A percentile compares a stretch with the other conserved stretches of the same genome.
phyloP scores from a whole-genome alignment of 1,140 invertebrate genomes.

The Triops longicaudatus region DNA sequence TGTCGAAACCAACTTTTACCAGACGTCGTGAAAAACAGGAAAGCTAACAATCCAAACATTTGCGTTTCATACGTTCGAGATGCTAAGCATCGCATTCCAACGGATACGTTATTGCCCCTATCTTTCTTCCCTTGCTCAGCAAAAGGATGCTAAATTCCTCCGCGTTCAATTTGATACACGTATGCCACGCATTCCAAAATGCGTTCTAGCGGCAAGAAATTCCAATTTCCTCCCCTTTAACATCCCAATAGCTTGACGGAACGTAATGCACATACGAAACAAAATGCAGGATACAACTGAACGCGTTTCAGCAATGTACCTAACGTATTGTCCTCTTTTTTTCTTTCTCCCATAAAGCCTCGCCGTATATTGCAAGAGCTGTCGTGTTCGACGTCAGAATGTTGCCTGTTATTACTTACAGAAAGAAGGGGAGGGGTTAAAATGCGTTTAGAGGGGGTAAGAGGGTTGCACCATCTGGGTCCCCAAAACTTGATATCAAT shows the following conservation, averaged over 20 bases:
- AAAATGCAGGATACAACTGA: background rate
- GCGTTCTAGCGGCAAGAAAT: background rate
- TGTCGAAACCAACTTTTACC: too few relatives aligned
- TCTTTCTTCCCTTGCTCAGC: too few relatives aligned
- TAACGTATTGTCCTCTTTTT: background rate
- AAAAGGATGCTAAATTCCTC: too few relatives aligned
- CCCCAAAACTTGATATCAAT: constrained; percentile 6
- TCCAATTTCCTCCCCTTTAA: background rate
- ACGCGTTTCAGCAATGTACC: background rate
- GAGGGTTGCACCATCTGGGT: background rate
- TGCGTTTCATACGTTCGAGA: too few relatives aligned
- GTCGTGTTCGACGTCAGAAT: background rate
- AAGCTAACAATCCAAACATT: too few relatives aligned
- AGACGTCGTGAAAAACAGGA: too few relatives aligned
- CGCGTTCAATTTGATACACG: background rate
- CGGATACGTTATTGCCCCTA: too few relatives aligned
- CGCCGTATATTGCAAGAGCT: background rate
- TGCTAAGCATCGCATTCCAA: too few relatives aligned
- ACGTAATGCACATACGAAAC: background rate
- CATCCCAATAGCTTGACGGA: background rate
- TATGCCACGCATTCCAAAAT: background rate
- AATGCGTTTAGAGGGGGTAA: background rate
- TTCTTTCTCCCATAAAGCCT: background rate
- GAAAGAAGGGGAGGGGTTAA: background rate
- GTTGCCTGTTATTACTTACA: background rate